These are phyloP conservation scores for Taenaris catops DNA, from an alignment of 2,888 invertebrate genomes.

Conservation along the genomic window DNA sequence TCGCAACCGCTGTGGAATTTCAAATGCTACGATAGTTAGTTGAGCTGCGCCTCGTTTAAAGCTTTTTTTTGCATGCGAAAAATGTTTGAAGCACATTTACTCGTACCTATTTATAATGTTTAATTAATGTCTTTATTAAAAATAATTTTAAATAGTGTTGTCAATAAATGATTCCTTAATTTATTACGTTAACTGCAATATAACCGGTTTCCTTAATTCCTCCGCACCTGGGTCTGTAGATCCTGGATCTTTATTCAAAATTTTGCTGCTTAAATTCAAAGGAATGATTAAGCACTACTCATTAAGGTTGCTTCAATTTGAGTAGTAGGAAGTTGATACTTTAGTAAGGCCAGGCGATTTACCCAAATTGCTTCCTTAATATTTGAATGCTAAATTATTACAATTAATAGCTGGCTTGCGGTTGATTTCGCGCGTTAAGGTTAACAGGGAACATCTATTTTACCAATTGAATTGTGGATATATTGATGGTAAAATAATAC, in stretches of 20 bases:
- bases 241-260: conserved; percentile 32
- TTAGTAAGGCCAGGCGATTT: conserved; percentile 9
- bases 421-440: conserved; percentile 2
- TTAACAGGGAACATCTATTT: no score
- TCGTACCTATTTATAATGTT: no score
- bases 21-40: conserved; percentile 5
- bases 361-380: conserved; percentile 14
- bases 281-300: conserved; percentile 49
- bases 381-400: conserved; percentile 14
- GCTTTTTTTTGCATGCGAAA: neutral
- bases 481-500: no score
- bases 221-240: conserved; percentile 26
- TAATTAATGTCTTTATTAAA: no score
- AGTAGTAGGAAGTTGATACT: conserved; percentile 24
- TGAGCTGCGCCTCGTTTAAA: neutral
- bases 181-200: no score
- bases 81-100: no score
- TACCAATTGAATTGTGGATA: no score
- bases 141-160: no score
- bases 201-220: no score
- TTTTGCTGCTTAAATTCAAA: conserved; percentile 45
- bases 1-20: conserved; percentile 12
- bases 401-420: conserved; percentile 10
- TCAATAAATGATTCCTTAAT: no score
- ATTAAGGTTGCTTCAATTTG: conserved; percentile 49